These are phyloP conservation scores for Drosophila pseudotalamancana DNA, from an alignment of 2,888 invertebrate genomes.

Conservation along the genomic window DNA sequence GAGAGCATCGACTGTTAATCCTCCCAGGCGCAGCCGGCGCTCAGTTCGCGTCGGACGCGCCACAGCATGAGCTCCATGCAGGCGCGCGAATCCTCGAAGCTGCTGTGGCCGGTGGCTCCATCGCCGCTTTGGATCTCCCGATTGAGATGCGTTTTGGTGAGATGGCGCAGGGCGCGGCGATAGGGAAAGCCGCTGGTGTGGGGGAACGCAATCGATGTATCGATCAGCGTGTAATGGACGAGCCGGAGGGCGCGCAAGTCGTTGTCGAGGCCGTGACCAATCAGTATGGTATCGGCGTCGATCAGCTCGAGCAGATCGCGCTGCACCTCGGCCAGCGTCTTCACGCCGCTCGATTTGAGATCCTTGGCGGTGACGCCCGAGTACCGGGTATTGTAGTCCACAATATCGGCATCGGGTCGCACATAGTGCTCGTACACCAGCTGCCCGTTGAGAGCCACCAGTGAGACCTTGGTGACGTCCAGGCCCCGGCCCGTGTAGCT, in stretches of 20 bases:
- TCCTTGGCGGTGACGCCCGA: constrained; percentile 93
- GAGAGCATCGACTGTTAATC: constrained; percentile 42
- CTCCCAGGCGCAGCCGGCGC: constrained; percentile 40
- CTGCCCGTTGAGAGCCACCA: constrained; percentile 90
- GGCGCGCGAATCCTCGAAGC: constrained; percentile 95
- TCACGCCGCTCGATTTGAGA: constrained; percentile 87
- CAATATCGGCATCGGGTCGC: constrained; percentile 91
- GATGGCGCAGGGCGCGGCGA: constrained; percentile 91
- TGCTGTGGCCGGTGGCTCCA: constrained; percentile 91
- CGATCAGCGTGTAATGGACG: constrained; percentile 93
- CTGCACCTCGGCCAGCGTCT: constrained; percentile 92
- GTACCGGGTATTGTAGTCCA: constrained; percentile 98
- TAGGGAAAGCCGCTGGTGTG: constrained; percentile 93
- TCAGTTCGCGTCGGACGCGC: constrained; percentile 86
- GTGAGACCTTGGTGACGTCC: constrained; percentile 94
- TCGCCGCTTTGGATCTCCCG: constrained; percentile 91
- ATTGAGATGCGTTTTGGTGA: constrained; percentile 90
- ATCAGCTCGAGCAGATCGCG: constrained; percentile 92
- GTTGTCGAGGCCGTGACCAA: constrained; percentile 98
- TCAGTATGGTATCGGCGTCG: constrained; percentile 92
- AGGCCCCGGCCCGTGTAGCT: constrained; percentile 94
- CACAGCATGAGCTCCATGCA: constrained; percentile 95
- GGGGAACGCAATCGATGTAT: constrained; percentile 95
- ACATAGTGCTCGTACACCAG: constrained; percentile 94
- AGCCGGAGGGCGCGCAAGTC: constrained; percentile 95